Evolutionary conservation across 2,113 vertebrate species (phyloP).

Genomic region (Saimiri boliviensis): DNA sequence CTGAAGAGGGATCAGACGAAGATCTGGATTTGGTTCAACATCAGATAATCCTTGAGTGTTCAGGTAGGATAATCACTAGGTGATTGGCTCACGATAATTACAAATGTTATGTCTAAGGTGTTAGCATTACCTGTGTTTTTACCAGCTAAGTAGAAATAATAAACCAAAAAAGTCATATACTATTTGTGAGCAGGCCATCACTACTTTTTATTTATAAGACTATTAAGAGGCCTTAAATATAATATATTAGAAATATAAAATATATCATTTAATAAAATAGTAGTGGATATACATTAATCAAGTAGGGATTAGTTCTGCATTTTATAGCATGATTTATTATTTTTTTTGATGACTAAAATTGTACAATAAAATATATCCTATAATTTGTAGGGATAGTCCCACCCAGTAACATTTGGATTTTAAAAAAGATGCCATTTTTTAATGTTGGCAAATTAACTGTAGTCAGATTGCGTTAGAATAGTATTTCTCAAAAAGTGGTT

Average conservation of each 20-base stretch:
- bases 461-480: background rate
- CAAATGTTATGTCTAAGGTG: background rate
- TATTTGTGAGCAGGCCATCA: constrained; percentile 5
- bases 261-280: background rate
- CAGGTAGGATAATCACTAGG: constrained; percentile 73
- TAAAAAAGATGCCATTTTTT: background rate
- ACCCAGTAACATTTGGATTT: constrained; percentile 2
- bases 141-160: constrained; percentile 16
- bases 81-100: background rate
- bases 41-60: background rate
- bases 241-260: constrained; percentile 24
- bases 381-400: background rate
- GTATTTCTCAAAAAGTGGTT: background rate
- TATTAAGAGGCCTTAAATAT: background rate
- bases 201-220: constrained; percentile 22
- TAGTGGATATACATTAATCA: background rate
- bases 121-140: constrained; percentile 19
- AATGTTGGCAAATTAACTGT: background rate
- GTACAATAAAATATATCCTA: background rate
- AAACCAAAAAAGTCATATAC: background rate
- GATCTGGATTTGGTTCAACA: background rate
- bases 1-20: constrained; percentile 41
- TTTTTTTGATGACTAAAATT: background rate
- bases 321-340: background rate
- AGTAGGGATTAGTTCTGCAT: background rate